Evolutionary conservation across 2,113 vertebrate species (phyloP), one percentile per base, ranked within the genome.

Genomic region (Ceyx melanurus): DNA sequence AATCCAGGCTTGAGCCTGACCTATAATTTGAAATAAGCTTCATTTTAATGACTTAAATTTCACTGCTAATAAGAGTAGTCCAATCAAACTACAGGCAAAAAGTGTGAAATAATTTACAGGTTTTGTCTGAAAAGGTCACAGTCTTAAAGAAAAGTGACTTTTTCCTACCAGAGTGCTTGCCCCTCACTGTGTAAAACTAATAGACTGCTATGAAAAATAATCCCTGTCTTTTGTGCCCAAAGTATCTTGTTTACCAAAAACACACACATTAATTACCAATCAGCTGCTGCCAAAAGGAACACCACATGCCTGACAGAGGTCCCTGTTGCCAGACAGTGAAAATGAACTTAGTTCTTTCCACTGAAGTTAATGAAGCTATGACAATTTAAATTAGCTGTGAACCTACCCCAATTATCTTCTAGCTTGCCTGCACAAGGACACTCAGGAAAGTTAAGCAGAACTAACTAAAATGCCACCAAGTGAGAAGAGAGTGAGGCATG

Each of bases 41-140:
- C 29, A 45, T 83, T 94, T 95, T 94, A 96, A 96, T 83, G 89
- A 83, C 76, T 88, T 88, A 88, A 81, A 91, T 88, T 95, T 94
- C 45, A 81, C 72, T 89, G 68, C 85, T 96, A 93, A 93, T 88
- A 92, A 93, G 72, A 91, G 43, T 61, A 88, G 40, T 37, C 91
- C 71, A 94, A 91, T 92, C 89, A 94, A 93, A 91, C 48, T 26
- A 54, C 40, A 75, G 76, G 61, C 61, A 91, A 76, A 83, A n/a
- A 5, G 21, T 82, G 61, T 68, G 79, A 94, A 95, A 86, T 94
- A 80, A 96, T 93, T 88, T 92, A 91, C 75, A 86, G 76, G 64
- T 85, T 95, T 82, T 86, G n/a, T 57, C 85, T 91, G 85, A 87
- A 95, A 96, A 96, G 92, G 94, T 93, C 91, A 91, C 80, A 53